Evolutionary conservation across 2,888 invertebrate species (phyloP), one percentile per base, ranked within the genome.

Genomic region (Pachymerium ferrugineum): DNA sequence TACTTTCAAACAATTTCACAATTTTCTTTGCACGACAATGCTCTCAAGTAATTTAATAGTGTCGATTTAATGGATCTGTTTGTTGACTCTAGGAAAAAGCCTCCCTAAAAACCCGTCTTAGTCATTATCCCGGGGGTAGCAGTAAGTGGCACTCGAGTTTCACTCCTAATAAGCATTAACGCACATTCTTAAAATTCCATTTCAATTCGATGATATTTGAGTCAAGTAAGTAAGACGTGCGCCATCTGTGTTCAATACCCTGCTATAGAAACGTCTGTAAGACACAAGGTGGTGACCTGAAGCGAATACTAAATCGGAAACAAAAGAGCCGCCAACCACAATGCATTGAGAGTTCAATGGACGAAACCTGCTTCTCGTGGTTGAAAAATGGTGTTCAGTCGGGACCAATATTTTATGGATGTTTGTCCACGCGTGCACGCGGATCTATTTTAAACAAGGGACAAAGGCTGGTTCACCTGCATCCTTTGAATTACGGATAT

Each of bases 311-410:
- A 62, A 62, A 25, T 12, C n/a, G 62, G 62, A 62, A 54, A 62
- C 62, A 62, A 62, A 62, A 28, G 28, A 62, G 25, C 62, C 62
- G 28, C 62, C 62, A 25, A 54, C 28, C 38, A 12, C 38, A 22
- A 62, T 62, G 62, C n/a, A 62, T 25, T 25, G 25, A n/a, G 62
- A 62, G 62, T 62, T 62, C 62, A 62, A 62, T 28, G 62, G 62
- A 62, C 25, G 62, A 10, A 54, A 62, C 62, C 12, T 25, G 62
- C 62, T 62, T 28, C 28, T 62, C 14, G 28, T 12, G 14, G 28
- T 62, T 28, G 28, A 62, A 62, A 62, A 28, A 62, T 62, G 62
- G 62, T 28, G 62, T 62, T 28, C 62, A 62, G 28, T 14, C 1
- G 62, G 54, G 22, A 54, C 54, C 25, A 25, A 54, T 25, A 54